These are phyloP conservation scores for Leucoraja erinaceus DNA, from an alignment of 2,113 vertebrate species.

Conservation along the genomic window DNA sequence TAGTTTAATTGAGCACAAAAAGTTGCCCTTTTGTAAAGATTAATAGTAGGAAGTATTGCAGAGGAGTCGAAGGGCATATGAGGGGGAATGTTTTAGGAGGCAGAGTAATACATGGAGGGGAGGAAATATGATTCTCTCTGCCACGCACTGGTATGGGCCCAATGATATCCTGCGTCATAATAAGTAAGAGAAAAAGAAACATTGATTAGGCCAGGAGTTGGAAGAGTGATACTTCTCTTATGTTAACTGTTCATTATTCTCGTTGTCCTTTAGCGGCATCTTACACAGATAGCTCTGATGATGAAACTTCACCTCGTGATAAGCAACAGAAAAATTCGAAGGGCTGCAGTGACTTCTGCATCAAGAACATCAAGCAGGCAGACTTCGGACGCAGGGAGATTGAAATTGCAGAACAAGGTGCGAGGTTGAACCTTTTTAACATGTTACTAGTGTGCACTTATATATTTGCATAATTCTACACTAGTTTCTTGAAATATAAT, in stretches of 20 bases:
- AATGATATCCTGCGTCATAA: too few relatives aligned
- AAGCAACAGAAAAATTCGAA: conserved; percentile 97
- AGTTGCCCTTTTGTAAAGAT: too few relatives aligned
- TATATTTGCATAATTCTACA: background rate
- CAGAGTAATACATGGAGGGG: too few relatives aligned
- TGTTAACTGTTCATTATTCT: conserved; percentile 9
- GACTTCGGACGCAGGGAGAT: conserved; percentile 96
- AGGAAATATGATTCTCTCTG: too few relatives aligned
- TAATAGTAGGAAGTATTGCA: too few relatives aligned
- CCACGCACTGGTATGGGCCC: too few relatives aligned
- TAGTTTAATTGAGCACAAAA: too few relatives aligned
- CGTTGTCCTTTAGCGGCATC: conserved; percentile 72
- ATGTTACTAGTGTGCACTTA: background rate
- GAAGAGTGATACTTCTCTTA: background rate
- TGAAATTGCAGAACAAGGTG: conserved; percentile 94
- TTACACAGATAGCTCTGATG: conserved; percentile 95
- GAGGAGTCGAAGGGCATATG: too few relatives aligned
- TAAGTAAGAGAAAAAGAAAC: background rate
- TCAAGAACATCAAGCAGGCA: conserved; percentile 96
- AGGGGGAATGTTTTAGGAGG: too few relatives aligned
- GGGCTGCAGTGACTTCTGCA: conserved; percentile 89
- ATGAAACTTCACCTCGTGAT: conserved; percentile 92
- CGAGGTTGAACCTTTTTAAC: background rate
- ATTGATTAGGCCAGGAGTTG: background rate
- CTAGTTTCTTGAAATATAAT: background rate